A percentile compares a stretch with the other conserved stretches of the same genome.
phyloP scores from a whole-genome alignment of 1,140 invertebrate genomes.

The Fopius arisanus region DNA sequence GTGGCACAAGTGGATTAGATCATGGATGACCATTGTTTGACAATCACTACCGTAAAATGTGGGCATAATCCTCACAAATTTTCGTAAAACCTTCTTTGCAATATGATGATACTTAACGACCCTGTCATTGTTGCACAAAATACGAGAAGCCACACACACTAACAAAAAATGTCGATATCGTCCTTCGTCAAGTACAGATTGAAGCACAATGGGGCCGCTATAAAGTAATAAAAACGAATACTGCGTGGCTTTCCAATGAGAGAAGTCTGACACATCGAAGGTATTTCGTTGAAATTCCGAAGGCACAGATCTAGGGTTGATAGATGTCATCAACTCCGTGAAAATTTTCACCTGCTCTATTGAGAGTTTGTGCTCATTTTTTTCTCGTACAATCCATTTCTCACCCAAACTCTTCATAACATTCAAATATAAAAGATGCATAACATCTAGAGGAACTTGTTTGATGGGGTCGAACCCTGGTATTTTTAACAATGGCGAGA shows the following conservation, averaged over 20 bases:
- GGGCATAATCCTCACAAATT: slow-evolving; percentile 32
- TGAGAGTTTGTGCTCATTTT: neutral
- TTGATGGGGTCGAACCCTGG: too few relatives aligned
- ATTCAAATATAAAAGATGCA: too few relatives aligned
- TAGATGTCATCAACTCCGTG: neutral
- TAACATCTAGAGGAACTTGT: too few relatives aligned
- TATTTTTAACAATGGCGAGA: too few relatives aligned
- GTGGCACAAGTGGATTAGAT: slow-evolving; percentile 34
- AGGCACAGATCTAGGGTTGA: neutral
- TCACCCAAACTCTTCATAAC: neutral
- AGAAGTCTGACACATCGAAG: neutral
- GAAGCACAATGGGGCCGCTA: neutral
- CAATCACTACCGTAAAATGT: slow-evolving; percentile 23
- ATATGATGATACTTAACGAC: neutral
- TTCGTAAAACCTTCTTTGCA: neutral
- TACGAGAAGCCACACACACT: slow-evolving; percentile 1
- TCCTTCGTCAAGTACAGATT: neutral
- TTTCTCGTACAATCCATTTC: neutral
- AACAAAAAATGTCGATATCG: slow-evolving; percentile 21
- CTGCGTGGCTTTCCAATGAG: slow-evolving; percentile 16
- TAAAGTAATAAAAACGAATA: slow-evolving; percentile 22
- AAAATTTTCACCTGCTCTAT: neutral
- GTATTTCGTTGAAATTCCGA: slow-evolving; percentile 22
- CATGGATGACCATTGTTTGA: slow-evolving; percentile 35
- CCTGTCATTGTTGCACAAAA: neutral